Base-by-base conservation (phyloP, 1,140 invertebrate genomes). In the Megalonaias nervosa region DNA sequence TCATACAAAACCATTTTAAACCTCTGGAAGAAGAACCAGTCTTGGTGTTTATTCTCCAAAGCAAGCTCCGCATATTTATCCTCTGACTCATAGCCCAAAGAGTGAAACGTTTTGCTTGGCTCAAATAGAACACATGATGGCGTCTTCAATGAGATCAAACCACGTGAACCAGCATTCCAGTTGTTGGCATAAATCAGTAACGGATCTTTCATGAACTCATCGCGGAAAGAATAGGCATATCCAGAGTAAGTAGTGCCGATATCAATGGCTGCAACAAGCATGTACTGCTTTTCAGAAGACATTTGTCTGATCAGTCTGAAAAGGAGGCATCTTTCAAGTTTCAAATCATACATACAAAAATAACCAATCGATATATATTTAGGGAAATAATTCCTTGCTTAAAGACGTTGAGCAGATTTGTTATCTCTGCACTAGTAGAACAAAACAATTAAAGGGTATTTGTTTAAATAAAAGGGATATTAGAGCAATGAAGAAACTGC, bases 41-140 rank as follows among this genome's bases (percentile, higher is more conserved):
- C 19, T 61, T 26, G 21, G n/a, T 72, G 21, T 23, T 72, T 58
- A 9, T 62, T 19, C 2, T 72, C 59, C 15, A 31, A 11, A 38
- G 23, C 31, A 17, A 72, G 19, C 48, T 57, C 58, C 48, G 9
- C 16, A 64, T 72, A 62, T 64, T 72, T 61, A 15, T 19, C 16
- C 17, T 72, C 62, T 31, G 71, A 60, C 15, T 72, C 26, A 55
- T 72, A 38, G 5, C 71, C 71, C 56, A 72, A 72, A 9, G 71
- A 72, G 38, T 72, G 21, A 9, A 72, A 48, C 13, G 5, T 62
- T 23, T 64, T 71, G n/a, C 60, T 26, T 21, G 71, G 31, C 12
- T 38, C 19, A 12, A 72, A 31, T 13, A 72, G 23, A 14, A 72
- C 38, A 48, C 59, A 72, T 61, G 59, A 48, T 58, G 59, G 71